These are phyloP conservation scores for Uloborus plumipes DNA, from an alignment of 2,888 invertebrate genomes.

Conservation along the genomic window DNA sequence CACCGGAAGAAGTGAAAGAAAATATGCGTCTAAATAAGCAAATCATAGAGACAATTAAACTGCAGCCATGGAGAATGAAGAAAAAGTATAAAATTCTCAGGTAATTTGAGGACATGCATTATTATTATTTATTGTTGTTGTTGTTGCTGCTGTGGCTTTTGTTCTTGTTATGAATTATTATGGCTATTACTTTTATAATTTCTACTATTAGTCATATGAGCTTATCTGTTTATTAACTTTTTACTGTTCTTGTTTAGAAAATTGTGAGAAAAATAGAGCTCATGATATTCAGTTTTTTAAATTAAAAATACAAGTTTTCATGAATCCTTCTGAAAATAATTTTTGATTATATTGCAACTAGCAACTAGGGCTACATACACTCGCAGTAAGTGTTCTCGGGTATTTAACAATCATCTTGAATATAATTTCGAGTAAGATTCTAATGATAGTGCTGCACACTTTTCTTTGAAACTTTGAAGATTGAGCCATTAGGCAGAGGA, in stretches of 20 bases:
- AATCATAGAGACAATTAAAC: conserved; percentile 85
- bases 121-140: neutral
- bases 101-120: conserved; percentile 6
- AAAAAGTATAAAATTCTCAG: conserved; percentile 63
- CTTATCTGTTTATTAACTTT: neutral
- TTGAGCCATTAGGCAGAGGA: no score
- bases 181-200: no score
- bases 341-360: no score
- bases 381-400: no score
- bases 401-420: no score
- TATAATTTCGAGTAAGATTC: no score
- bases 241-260: neutral
- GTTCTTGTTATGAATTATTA: neutral
- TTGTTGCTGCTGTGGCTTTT: neutral
- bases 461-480: no score
- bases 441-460: no score
- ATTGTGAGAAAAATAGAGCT: neutral
- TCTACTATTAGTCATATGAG: neutral
- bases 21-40: conserved; percentile 92
- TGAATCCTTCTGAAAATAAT: no score
- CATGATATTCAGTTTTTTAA: no score
- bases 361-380: no score
- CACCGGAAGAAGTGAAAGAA: conserved; percentile 87
- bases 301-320: no score
- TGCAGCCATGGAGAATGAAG: conserved; percentile 71